A percentile compares a stretch with the other conserved stretches of the same genome.
Evolutionary conservation across 2,797 vertebrate genomes (phyloP).

Genomic region (Chelidonichthys spinosus): DNA sequence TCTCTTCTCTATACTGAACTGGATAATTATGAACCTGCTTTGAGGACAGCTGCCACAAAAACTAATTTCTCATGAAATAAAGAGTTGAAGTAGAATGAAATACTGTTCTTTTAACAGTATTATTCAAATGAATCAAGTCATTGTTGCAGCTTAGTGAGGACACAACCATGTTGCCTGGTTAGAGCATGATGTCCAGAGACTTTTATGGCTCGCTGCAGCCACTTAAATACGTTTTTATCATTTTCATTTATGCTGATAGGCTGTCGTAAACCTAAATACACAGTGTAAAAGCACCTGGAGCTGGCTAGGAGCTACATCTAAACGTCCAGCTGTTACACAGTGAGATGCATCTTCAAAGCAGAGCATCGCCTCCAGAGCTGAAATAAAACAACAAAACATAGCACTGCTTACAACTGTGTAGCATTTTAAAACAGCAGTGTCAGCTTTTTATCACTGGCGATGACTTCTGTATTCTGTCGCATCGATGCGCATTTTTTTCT

Average conservation of each 20-base stretch:
- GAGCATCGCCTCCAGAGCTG: slow-evolving; percentile 63
- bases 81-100: slow-evolving; percentile 8
- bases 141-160: slow-evolving; percentile 12
- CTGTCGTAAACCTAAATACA: slow-evolving; percentile 10
- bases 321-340: slow-evolving; percentile 49
- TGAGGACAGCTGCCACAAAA: slow-evolving; percentile 25
- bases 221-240: slow-evolving; percentile 15
- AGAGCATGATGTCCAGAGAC: neutral
- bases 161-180: slow-evolving; percentile 4
- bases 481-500: slow-evolving; percentile 84
- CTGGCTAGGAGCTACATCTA: slow-evolving; percentile 36
- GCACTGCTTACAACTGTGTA: slow-evolving; percentile 34
- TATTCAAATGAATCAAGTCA: slow-evolving; percentile 15
- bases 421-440: neutral
- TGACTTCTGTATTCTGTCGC: slow-evolving; percentile 69
- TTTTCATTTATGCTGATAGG: slow-evolving; percentile 4
- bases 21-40: slow-evolving; percentile 17
- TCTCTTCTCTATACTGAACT: slow-evolving; percentile 10
- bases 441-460: neutral
- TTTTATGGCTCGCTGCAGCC: slow-evolving; percentile 22
- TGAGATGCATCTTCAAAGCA: slow-evolving; percentile 54
- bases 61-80: slow-evolving; percentile 10
- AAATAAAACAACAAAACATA: slow-evolving; percentile 66
- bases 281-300: slow-evolving; percentile 30
- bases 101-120: slow-evolving; percentile 3